Percentiles rank a stretch among this genome's conserved stretches.
Evolutionary conservation across 2,888 invertebrate genomes (phyloP).

Genomic region (Miltochrista miniata): DNA sequence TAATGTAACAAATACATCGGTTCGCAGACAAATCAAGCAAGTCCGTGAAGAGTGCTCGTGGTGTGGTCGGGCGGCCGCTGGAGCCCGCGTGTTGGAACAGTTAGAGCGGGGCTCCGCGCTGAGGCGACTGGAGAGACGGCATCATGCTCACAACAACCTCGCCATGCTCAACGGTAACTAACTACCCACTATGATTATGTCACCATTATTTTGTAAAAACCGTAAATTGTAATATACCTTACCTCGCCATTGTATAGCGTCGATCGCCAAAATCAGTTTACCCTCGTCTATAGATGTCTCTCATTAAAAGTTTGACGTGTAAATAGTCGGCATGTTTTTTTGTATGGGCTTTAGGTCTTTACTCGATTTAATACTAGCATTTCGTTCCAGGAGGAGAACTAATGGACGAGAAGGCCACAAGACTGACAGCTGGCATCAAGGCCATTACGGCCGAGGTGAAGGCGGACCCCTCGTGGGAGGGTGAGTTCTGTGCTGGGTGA

Average conservation of each 20-base stretch:
- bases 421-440: constrained; percentile 92
- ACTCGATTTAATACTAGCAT: neutral
- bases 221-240: no score
- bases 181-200: no score
- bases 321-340: no score
- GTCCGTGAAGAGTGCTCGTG: constrained; percentile 77
- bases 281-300: no score
- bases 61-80: constrained; percentile 91
- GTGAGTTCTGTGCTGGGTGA: constrained; percentile 59
- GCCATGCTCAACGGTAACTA: constrained; percentile 44
- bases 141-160: constrained; percentile 54
- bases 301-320: no score
- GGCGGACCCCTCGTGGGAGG: constrained; percentile 88
- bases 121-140: constrained; percentile 83
- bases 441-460: constrained; percentile 88
- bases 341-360: no score
- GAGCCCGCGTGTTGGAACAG: constrained; percentile 89
- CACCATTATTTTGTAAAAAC: no score
- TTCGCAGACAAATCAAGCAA: constrained; percentile 50
- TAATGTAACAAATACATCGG: no score
- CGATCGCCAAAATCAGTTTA: no score
- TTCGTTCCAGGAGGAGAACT: constrained; percentile 72
- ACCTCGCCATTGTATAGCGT: neutral
- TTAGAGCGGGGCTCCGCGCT: constrained; percentile 92
- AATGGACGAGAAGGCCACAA: constrained; percentile 96